These are phyloP conservation scores for Idris sp. DNA, from an alignment of 1,140 invertebrate genomes.

Conservation along the genomic window DNA sequence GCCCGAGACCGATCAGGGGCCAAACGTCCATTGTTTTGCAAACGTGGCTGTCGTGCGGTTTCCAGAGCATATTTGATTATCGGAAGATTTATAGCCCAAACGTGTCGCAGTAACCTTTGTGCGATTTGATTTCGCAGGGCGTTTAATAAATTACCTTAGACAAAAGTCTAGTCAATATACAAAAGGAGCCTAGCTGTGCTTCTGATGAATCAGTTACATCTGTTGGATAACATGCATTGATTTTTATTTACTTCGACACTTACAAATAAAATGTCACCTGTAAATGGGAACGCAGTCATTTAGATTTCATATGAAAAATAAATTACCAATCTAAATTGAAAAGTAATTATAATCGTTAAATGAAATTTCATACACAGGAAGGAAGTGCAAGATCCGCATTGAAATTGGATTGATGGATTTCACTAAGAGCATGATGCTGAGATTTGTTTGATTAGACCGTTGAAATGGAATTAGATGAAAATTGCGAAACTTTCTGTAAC, in stretches of 20 bases:
- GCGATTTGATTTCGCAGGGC: conserved; percentile 46
- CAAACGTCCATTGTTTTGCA: conserved; percentile 57
- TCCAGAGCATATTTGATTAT: conserved; percentile 55
- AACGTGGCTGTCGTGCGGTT: conserved; percentile 47
- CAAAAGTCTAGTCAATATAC: conserved; percentile 41
- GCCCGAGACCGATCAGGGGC: conserved; percentile 51
- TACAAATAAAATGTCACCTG: conserved; percentile 30
- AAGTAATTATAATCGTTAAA: no score
- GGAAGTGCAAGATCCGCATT: conserved; percentile 12
- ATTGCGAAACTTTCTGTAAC: conserved; percentile 33
- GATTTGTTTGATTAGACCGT: conserved; percentile 10
- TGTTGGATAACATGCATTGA: conserved; percentile 26
- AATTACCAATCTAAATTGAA: no score
- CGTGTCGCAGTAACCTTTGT: conserved; percentile 48
- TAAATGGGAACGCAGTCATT: no score
- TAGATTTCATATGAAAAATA: no score
- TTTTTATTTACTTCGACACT: conserved; percentile 26
- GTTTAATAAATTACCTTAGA: conserved; percentile 45
- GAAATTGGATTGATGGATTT: conserved; percentile 20
- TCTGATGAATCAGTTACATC: conserved; percentile 40
- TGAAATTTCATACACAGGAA: no score
- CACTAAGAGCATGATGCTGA: background rate
- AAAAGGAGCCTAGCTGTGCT: conserved; percentile 33
- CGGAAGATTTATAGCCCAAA: conserved; percentile 43
- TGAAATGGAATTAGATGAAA: conserved; percentile 29